A percentile compares a stretch with the other conserved stretches of the same genome.
These are phyloP conservation scores for Lagopus leucura DNA, from an alignment of 2,113 vertebrate genomes.

Conservation along the genomic window DNA sequence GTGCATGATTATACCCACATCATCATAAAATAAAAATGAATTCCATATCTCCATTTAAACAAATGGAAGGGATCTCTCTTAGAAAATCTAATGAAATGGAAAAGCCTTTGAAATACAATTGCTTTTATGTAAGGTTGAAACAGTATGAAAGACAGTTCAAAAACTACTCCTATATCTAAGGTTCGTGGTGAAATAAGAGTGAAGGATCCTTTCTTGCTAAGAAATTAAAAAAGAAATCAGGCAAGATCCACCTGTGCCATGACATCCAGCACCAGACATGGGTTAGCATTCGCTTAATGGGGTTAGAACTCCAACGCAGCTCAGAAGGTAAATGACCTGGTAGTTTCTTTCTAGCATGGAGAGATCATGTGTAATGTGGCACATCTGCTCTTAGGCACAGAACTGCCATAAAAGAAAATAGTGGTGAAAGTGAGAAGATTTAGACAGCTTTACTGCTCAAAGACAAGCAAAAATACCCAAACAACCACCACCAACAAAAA, in stretches of 20 bases:
- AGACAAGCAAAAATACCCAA: neutral
- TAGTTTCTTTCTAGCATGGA: neutral
- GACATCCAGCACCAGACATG: rapidly evolving
- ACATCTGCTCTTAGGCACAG: neutral
- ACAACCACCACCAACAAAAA: neutral
- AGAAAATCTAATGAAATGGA: neutral
- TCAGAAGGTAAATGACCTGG: neutral
- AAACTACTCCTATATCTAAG: neutral
- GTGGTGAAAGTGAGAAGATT: neutral
- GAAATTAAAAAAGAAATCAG: neutral
- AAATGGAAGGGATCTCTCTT: neutral
- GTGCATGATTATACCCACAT: neutral
- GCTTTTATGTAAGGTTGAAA: neutral
- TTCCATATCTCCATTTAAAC: neutral
- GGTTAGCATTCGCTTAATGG: neutral
- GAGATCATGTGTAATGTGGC: neutral
- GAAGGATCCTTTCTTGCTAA: neutral
- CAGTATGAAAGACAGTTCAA: neutral
- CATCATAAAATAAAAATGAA: neutral
- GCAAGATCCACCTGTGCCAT: neutral
- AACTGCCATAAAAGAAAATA: neutral
- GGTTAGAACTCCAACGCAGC: neutral
- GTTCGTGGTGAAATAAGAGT: neutral
- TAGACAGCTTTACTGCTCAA: neutral
- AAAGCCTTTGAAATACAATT: neutral